Evolutionary conservation across 2,113 vertebrate genomes (phyloP).

Genomic region (Oncorhynchus nerka): DNA sequence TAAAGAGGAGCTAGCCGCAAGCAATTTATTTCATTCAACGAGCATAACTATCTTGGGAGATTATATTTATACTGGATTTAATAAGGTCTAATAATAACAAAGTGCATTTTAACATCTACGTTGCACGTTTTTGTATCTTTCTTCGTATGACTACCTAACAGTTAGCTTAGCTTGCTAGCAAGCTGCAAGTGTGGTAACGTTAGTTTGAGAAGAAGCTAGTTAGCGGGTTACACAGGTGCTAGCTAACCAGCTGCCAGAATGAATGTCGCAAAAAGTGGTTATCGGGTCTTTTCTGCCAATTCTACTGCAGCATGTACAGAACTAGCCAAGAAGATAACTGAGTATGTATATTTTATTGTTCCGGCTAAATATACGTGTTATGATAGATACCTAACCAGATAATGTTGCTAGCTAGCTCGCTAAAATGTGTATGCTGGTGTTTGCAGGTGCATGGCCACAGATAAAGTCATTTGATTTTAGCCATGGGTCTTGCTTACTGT

Average conservation of each 20-base stretch:
- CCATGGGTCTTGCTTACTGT: neutral
- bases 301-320: conserved; percentile 93
- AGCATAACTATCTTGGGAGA: no score
- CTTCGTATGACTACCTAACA: no score
- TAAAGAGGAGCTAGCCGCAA: no score
- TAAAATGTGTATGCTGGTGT: neutral
- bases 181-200: no score
- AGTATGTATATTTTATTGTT: conserved; percentile 72
- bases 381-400: neutral
- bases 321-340: conserved; percentile 92
- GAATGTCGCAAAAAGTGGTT: conserved; percentile 91
- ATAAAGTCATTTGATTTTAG: neutral
- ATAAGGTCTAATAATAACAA: no score
- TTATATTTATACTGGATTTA: no score
- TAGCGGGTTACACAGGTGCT: neutral
- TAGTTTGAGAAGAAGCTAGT: neutral
- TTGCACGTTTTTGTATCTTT: no score
- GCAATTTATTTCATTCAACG: no score
- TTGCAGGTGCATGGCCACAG: neutral
- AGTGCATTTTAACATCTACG: no score
- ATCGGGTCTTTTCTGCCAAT: conserved; percentile 93
- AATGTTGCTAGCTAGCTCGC: neutral
- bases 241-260: conserved; percentile 62
- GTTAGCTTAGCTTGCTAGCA: no score
- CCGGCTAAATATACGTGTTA: neutral